A percentile compares a stretch with the other conserved stretches of the same genome.
Evolutionary conservation across 2,113 vertebrate genomes (phyloP).

Genomic region (Bos indicus): DNA sequence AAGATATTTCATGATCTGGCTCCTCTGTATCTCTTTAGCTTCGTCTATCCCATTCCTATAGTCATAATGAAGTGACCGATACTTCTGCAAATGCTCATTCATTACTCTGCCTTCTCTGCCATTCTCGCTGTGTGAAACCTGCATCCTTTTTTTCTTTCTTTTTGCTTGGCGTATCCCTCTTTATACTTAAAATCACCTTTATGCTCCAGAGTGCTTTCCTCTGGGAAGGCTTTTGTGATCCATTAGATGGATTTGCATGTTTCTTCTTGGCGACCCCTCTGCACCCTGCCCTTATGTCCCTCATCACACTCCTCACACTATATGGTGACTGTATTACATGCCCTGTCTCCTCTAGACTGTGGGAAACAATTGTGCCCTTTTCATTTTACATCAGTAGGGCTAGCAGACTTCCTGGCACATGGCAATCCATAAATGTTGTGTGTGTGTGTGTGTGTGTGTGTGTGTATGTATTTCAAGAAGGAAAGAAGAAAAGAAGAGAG

Average conservation of each 20-base stretch:
- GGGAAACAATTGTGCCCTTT: neutral
- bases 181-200: neutral
- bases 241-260: neutral
- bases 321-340: neutral
- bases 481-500: neutral
- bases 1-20: neutral
- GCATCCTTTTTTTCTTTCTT: neutral
- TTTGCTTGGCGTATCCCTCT: neutral
- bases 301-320: neutral
- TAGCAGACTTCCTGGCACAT: neutral
- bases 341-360: neutral
- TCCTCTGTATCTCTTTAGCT: neutral
- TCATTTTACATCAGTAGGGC: neutral
- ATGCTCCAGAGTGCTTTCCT: neutral
- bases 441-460: neutral
- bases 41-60: neutral
- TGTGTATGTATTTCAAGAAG: neutral
- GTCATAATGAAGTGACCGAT: neutral
- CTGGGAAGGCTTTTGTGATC: neutral
- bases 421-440: neutral
- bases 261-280: neutral
- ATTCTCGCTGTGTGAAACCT: neutral
- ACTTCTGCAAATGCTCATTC: neutral
- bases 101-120: neutral
- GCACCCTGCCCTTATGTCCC: neutral